Evolutionary conservation across 2,113 vertebrate species (phyloP).

Genomic region (Chelonoidis abingdonii): DNA sequence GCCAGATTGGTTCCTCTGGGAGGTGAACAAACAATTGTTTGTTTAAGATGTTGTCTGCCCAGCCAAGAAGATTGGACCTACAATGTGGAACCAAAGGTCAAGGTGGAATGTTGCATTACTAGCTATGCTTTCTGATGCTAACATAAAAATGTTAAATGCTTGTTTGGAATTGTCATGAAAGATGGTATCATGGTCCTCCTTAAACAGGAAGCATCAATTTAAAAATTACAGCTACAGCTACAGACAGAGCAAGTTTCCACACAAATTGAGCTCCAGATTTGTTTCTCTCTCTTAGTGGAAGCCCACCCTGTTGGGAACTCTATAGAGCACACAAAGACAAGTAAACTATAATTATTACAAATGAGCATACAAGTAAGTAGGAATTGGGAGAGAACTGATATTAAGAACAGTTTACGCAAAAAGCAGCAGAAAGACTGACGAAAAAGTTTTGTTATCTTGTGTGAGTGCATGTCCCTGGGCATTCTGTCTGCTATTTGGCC

Average conservation of each 20-base stretch:
- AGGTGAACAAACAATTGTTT: not conserved
- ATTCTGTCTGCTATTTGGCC: not conserved
- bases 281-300: not conserved
- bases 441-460: not conserved
- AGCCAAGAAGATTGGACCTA: not conserved
- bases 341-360: not conserved
- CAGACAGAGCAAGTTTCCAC: not conserved
- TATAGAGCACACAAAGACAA: not conserved
- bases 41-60: accelerated
- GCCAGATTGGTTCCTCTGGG: not conserved
- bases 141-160: not conserved
- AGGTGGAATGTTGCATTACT: not conserved
- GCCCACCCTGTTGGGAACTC: not conserved
- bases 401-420: conserved; percentile 28
- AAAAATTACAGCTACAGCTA: not conserved
- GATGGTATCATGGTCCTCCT: not conserved
- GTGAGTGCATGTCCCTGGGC: not conserved
- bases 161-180: not conserved
- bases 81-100: not conserved
- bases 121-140: not conserved
- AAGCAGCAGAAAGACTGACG: conserved; percentile 44
- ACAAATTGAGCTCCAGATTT: not conserved
- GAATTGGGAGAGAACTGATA: not conserved
- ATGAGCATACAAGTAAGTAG: not conserved
- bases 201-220: not conserved